Evolutionary conservation across 2,797 vertebrate species (phyloP), one percentile per base, ranked within the genome.

Genomic region (Lithobates pipiens): DNA sequence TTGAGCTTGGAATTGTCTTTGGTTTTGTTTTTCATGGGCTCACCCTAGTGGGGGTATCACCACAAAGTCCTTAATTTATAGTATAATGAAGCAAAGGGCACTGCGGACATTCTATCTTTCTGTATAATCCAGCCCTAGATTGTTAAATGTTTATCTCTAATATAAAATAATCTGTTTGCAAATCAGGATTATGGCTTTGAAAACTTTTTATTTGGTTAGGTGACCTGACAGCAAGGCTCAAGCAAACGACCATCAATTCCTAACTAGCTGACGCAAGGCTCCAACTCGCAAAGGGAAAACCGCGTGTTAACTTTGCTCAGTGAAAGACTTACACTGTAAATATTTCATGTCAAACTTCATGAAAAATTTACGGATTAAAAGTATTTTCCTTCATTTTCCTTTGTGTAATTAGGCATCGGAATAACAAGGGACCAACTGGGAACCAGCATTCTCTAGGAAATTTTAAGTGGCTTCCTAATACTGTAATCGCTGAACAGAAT

Each of bases 361-460:
- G 72, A 87, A 87, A 87, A 79, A 87, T 87, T 87, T 42, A 87
- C 23, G 27, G 78, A 83, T 79, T 79, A 79, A 83, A 87, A 87
- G 85, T 87, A 63, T 87, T 87, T 85, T 44, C 80, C 68, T 71
- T 18, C 46, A 21, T 63, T 82, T 87, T 57, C 80, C 70, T 83
- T 74, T 79, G 85, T 87, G 82, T 87, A 87, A 87, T 87, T 87
- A 87, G 79, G 80, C 85, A 75, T 82, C 6, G 34, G 80, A 87
- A 79, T 77, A 87, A 83, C 76, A 87, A 70, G 80, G 36, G 61
- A 69, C 76, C 85, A 75, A 57, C 71, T 57, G 80, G 76, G 76
- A 82, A 75, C 50, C 69, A 21, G 46, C 36, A 44, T 72, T 83
- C 80, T 79, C 71, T 42, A 74, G 42, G 29, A 87, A 83, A 87